Evolutionary conservation across 37 sponge, comb jelly and placozoan genomes (phyloP).

Genomic region (Sycon ciliatum): DNA sequence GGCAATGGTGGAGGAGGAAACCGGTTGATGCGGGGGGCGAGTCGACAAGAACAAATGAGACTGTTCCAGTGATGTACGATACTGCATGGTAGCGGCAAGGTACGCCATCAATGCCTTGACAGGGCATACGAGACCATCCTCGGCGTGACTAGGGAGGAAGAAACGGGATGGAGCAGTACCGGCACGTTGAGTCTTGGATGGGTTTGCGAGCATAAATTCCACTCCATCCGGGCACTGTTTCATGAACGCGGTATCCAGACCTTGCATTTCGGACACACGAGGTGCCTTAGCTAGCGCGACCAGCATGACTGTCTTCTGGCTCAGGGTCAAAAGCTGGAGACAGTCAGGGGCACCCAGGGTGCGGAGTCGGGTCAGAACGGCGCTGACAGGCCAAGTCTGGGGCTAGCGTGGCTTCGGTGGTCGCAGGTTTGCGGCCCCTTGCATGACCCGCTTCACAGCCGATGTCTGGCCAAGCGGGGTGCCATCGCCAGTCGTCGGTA

Average conservation of each 20-base stretch:
- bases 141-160: constrained; percentile 1
- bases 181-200: constrained; percentile 20
- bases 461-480: constrained; percentile 13
- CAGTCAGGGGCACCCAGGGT: not conserved
- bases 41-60: too few relatives aligned
- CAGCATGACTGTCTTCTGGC: not conserved
- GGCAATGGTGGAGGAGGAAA: too few relatives aligned
- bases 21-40: too few relatives aligned
- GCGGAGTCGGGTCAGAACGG: not conserved
- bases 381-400: not conserved
- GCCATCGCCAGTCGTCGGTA: too few relatives aligned
- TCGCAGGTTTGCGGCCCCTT: constrained; percentile 13
- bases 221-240: constrained; percentile 18
- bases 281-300: constrained; percentile 23
- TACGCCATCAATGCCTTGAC: constrained; percentile 16
- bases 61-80: too few relatives aligned
- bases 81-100: too few relatives aligned
- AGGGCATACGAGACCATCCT: constrained; percentile 16
- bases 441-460: not conserved
- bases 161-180: constrained; percentile 24
- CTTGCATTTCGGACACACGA: constrained; percentile 18
- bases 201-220: constrained; percentile 13
- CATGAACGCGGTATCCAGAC: constrained; percentile 23
- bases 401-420: constrained; percentile 19
- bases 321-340: constrained; percentile 1